Evolutionary conservation across 23 tunicate species (phyloP), one percentile per base, ranked within the genome.

Genomic region (Trididemnum clinides): DNA sequence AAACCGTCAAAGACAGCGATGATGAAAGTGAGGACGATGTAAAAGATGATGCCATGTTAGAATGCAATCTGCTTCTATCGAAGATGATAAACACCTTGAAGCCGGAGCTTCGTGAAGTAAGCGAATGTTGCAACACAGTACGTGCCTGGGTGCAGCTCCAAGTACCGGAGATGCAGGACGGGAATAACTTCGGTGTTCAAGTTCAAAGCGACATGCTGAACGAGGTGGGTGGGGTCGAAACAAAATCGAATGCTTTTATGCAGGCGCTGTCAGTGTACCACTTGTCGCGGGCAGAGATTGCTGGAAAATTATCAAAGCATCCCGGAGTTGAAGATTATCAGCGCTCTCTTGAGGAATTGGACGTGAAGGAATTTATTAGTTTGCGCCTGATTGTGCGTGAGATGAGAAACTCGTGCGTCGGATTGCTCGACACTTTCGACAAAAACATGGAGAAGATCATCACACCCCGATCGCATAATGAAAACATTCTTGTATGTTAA

Each of bases 101-200:
- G 57, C 98, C 98, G 30, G 88, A 85, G 32, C 33, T 94, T 19
- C 64, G 95, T 29, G 87, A 72, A 19, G 81, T 94, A 12, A 59
- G 77, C 25, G 98, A 94, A 50, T 81, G 88, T 80, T 94, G 98
- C 64, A 89, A 89, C 78, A 89, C 98, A 26, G 94, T 94, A 33
- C 73, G 72, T 33, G 92, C 90, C 6, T 94, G 98, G 98, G 90
- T 94, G 69, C 94, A 94, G 81, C 70, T 94, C 22, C 88, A 80
- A 63, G 89, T 95, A 2, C 99, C 99, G 18, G 92, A 87, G 38
- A 95, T 95, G 84, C 92, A 90, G 37, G 99, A 95, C 65, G 99
- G 99, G 0, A 95, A 95, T 81, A 95, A 95, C 84, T 95, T 95
- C 57, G 99, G 99, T 3, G 99, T 95, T 44, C 89, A 87, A 64